These are phyloP conservation scores for Acridotheres tristis DNA, from an alignment of 2,797 vertebrate species.

Conservation along the genomic window DNA sequence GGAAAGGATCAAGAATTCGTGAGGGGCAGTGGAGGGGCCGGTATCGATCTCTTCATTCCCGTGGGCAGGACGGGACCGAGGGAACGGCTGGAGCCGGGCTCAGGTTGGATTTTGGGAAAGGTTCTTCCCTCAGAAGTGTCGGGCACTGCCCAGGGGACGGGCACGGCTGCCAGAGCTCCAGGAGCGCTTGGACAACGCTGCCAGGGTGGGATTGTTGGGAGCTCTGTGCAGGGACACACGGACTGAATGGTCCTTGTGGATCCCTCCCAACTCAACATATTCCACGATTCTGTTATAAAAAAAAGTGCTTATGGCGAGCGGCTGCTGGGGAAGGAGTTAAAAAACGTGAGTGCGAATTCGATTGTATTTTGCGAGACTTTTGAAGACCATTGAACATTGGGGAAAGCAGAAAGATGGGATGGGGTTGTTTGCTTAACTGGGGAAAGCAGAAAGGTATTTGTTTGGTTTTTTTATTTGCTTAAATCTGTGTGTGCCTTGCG, in stretches of 20 bases:
- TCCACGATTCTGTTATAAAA: neutral
- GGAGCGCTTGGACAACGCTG: neutral
- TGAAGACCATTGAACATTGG: too few relatives aligned
- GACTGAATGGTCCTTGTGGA: neutral
- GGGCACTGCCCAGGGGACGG: neutral
- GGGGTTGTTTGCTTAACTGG: too few relatives aligned
- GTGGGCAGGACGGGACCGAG: neutral
- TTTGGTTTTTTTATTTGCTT: too few relatives aligned
- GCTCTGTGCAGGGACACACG: neutral
- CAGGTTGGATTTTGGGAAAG: fast-evolving
- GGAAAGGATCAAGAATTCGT: neutral
- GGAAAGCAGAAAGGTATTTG: neutral
- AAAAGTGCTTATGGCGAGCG: neutral
- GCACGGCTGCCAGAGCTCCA: neutral
- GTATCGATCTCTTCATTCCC: too few relatives aligned
- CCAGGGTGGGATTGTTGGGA: neutral
- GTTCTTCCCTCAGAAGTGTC: neutral
- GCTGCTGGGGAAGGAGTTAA: neutral
- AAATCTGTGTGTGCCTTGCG: neutral
- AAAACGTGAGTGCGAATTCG: neutral
- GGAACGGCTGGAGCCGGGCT: neutral
- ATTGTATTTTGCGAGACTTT: neutral
- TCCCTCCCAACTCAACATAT: neutral
- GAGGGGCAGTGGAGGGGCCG: neutral
- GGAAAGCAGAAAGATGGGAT: neutral